These are phyloP conservation scores for Disparrhopalites patrizii DNA, from an alignment of 2,888 invertebrate genomes.

Conservation along the genomic window DNA sequence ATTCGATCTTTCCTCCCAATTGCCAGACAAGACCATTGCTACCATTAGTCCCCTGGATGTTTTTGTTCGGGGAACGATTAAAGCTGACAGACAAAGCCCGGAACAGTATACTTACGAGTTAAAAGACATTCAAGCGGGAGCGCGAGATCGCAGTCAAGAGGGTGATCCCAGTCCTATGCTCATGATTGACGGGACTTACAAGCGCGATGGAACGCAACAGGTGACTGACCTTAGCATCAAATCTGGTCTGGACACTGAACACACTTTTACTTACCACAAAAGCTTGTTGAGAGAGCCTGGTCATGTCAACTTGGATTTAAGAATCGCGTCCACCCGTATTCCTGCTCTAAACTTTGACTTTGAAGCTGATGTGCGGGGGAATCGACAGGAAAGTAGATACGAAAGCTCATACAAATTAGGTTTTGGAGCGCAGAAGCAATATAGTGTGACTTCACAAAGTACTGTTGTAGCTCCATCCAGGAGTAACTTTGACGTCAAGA, in stretches of 20 bases:
- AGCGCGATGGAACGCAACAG: background rate
- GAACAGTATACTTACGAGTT: constrained; percentile 6
- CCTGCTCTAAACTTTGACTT: constrained; percentile 13
- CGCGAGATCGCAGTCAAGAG: background rate
- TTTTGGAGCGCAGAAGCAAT: constrained; percentile 11
- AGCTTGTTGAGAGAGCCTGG: background rate
- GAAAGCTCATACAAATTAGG: constrained; percentile 2
- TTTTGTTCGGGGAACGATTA: constrained; percentile 9
- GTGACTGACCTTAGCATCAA: constrained; percentile 6
- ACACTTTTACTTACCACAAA: constrained; percentile 15
- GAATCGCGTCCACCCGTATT: constrained; percentile 2
- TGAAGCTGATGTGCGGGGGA: background rate
- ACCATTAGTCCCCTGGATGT: constrained; percentile 11
- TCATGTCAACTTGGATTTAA: background rate
- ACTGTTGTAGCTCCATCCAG: background rate
- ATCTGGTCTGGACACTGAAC: constrained; percentile 10
- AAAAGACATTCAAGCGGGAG: constrained; percentile 8
- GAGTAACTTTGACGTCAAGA: constrained; percentile 11
- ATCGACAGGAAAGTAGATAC: constrained; percentile 3
- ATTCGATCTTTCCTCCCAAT: constrained; percentile 4
- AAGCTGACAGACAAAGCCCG: background rate
- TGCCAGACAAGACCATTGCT: constrained; percentile 1
- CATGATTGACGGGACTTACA: background rate
- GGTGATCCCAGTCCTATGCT: constrained; percentile 17
- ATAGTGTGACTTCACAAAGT: background rate